Percentiles rank a stretch among this genome's conserved stretches.
Conservation (phyloP, 1,140 invertebrate species). For the Eupristina koningsbergeri region DNA sequence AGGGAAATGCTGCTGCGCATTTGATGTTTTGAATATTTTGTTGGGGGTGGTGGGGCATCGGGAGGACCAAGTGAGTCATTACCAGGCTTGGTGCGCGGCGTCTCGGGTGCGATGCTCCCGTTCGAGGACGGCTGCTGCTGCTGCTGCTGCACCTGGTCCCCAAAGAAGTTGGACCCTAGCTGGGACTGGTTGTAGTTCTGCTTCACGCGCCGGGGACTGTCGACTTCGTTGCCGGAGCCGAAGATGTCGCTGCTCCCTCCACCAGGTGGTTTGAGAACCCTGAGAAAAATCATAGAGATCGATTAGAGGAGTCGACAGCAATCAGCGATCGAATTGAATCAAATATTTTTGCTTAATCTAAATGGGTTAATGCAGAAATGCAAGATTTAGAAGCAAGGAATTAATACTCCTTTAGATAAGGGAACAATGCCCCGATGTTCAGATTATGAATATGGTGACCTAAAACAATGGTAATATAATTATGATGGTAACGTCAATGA, state of each 20-base stretch:
- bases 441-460: too few relatives aligned
- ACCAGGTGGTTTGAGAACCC: slow-evolving; percentile 80
- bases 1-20: slow-evolving; percentile 67
- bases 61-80: slow-evolving; percentile 74
- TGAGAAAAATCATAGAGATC: slow-evolving; percentile 57
- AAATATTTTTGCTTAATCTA: too few relatives aligned
- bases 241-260: slow-evolving; percentile 79
- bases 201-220: slow-evolving; percentile 67
- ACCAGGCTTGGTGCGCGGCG: slow-evolving; percentile 71
- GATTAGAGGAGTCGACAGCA: too few relatives aligned
- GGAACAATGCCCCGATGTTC: too few relatives aligned
- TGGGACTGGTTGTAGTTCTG: slow-evolving; percentile 65
- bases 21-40: slow-evolving; percentile 70
- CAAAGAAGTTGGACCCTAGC: slow-evolving; percentile 68
- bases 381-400: too few relatives aligned
- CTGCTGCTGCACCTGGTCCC: slow-evolving; percentile 55
- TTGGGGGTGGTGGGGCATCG: slow-evolving; percentile 65
- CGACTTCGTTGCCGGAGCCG: slow-evolving; percentile 66
- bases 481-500: too few relatives aligned
- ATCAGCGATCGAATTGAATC: too few relatives aligned
- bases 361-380: too few relatives aligned
- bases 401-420: too few relatives aligned
- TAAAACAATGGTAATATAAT: too few relatives aligned
- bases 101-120: slow-evolving; percentile 55
- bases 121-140: slow-evolving; percentile 35